A percentile compares a stretch with the other conserved stretches of the same genome.
Evolutionary conservation across 1,140 invertebrate genomes (phyloP).

Genomic region (Trypoxylus dichotomus): DNA sequence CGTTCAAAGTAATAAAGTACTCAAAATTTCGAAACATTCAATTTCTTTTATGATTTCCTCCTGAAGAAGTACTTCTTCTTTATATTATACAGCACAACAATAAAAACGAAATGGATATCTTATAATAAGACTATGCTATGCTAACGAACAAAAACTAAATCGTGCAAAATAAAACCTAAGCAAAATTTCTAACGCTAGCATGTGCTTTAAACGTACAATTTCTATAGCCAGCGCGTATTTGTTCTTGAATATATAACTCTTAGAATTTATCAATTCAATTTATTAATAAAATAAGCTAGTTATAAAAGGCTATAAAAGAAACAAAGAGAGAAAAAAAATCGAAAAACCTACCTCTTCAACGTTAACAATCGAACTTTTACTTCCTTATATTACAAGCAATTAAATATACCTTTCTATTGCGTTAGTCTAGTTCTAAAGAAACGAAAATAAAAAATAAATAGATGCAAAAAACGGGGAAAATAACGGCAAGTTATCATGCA

Average conservation of each 20-base stretch:
- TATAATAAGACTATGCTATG: background rate
- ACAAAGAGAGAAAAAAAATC: background rate
- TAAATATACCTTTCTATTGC: no score
- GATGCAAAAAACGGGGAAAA: background rate
- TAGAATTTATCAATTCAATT: no score
- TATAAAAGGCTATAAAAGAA: background rate
- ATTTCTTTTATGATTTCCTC: no score
- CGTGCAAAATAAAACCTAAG: constrained; percentile 24
- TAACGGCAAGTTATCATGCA: constrained; percentile 2
- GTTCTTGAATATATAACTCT: background rate
- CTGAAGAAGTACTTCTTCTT: no score
- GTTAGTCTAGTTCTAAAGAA: background rate
- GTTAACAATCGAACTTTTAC: no score
- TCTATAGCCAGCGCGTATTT: background rate
- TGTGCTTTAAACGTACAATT: background rate
- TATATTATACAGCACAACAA: no score
- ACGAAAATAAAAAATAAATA: background rate
- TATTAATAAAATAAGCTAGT: background rate
- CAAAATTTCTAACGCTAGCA: background rate
- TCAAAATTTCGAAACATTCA: no score
- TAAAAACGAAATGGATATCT: no score
- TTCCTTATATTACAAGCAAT: no score
- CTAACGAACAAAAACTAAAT: background rate
- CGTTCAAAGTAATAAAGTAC: no score
- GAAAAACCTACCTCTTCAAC: no score